Evolutionary conservation across 92 coral and sea anemone genomes (phyloP), one percentile per base, ranked within the genome.

Genomic region (Plumapathes pennacea): DNA sequence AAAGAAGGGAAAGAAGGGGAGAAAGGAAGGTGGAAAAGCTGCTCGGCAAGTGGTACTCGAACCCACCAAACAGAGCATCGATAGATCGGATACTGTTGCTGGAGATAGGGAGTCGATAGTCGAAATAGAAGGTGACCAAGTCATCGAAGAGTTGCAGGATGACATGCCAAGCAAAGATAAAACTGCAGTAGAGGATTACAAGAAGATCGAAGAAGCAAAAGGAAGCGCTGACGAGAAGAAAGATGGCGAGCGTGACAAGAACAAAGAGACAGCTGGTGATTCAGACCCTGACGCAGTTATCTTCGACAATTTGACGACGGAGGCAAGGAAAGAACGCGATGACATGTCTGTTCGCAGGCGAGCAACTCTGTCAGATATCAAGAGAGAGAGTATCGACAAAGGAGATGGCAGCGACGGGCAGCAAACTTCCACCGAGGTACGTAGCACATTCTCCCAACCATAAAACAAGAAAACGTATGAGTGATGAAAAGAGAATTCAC

Each of bases 361-460:
- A 36, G 83, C 90, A 4, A 88, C 96, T 26, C 69, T 88, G 12
- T 64, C 96, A n/a, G 96, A 88, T 46, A 50, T 88, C 32, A 60
- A 54, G 28, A 46, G 60, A 4, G 70, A 58, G 3, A 77, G 84
- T 50, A 13, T 88, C 7, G 96, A 88, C 14, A 78, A 69, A 44
- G 84, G 46, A 1, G 74, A 53, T 19, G 32, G 14, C 7, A 13
- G 0, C 5, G 69, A n/a, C n/a, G 60, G 39, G 13, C 40, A 64
- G 23, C 46, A 50, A 37, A 22, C 38, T 34, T 2, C 8, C 0
- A 5, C 38, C 19, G 71, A 64, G 71, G 71, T 64, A 27, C 27
- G 12, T 28, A 9, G 4, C 13, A 19, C n/a, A 0, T 32, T 47
- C 20, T 29, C 5, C 10, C 36, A 49, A 32, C 13, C 32, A 49